Conservation (phyloP, 2,113 vertebrate genomes). For the Microtus oregoni region DNA sequence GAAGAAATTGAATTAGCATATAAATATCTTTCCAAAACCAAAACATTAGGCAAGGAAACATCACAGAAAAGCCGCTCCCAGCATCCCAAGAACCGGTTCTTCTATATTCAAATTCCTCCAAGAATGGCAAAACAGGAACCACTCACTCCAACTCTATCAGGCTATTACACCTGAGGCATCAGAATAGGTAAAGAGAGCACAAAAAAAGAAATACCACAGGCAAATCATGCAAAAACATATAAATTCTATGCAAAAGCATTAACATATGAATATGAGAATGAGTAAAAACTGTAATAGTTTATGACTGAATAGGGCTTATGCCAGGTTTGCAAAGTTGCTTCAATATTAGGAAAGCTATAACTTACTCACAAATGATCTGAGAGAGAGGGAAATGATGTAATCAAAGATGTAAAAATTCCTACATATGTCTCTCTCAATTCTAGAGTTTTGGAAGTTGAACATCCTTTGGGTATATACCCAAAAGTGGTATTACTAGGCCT, state of each 20-base stretch:
- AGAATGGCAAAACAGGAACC: slow-evolving; percentile 8
- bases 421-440: too few species aligned
- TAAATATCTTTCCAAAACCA: slow-evolving; percentile 30
- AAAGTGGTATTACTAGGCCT: too few species aligned
- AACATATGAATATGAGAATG: not conserved
- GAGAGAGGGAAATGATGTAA: not conserved
- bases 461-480: too few species aligned
- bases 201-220: not conserved
- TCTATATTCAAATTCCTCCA: slow-evolving; percentile 29
- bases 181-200: not conserved
- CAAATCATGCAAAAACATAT: not conserved
- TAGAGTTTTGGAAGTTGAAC: too few species aligned
- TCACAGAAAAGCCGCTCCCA: not conserved
- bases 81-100: not conserved
- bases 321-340: not conserved
- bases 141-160: not conserved
- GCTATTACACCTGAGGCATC: not conserved
- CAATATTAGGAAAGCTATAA: not conserved
- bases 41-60: slow-evolving; percentile 27
- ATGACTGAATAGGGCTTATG: slow-evolving; percentile 17
- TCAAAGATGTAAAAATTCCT: not conserved
- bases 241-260: slow-evolving; percentile 16
- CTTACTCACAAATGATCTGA: not conserved
- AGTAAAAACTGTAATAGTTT: not conserved
- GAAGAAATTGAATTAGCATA: slow-evolving; percentile 54